Percentiles rank a stretch among this genome's conserved stretches.
Conservation (phyloP, 2,888 invertebrate species). For the Adelognathus sp. region DNA sequence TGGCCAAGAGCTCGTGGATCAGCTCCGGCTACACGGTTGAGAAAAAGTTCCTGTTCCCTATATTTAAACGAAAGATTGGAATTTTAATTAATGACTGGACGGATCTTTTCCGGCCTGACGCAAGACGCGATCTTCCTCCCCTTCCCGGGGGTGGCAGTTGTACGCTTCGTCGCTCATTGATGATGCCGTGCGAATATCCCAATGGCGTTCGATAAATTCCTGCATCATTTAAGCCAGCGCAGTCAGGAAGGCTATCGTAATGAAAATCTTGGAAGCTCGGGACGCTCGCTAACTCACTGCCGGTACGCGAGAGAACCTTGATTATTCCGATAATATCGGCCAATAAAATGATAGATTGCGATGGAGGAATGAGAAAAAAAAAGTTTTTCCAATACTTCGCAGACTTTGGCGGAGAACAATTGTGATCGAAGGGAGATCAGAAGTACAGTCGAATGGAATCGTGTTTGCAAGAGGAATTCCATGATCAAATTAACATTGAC, state of each 20-base stretch:
- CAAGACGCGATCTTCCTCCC: too few species aligned
- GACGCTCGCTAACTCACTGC: constrained; percentile 49
- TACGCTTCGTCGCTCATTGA: constrained; percentile 32
- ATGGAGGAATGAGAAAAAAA: constrained; percentile 12
- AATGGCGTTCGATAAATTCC: constrained; percentile 22
- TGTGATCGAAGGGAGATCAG: background rate
- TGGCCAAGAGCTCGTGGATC: background rate
- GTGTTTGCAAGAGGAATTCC: too few species aligned
- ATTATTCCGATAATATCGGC: constrained; percentile 3
- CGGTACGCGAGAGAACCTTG: background rate
- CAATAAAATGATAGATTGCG: constrained; percentile 9
- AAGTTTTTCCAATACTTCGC: background rate
- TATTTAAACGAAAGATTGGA: constrained; percentile 73
- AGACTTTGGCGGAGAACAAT: background rate
- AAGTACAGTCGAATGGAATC: background rate
- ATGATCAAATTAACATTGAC: too few species aligned
- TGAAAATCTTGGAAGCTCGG: constrained; percentile 67
- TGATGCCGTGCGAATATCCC: constrained; percentile 22
- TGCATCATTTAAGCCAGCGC: constrained; percentile 10
- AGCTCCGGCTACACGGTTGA: constrained; percentile 5
- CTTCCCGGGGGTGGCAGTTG: background rate
- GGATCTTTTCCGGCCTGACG: constrained; percentile 63
- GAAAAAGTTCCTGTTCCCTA: constrained; percentile 38
- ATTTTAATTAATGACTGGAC: constrained; percentile 74
- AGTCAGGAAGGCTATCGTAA: constrained; percentile 61